Evolutionary conservation across 2,113 vertebrate species (phyloP), one percentile per base, ranked within the genome.

Genomic region (Catharus minimus): DNA sequence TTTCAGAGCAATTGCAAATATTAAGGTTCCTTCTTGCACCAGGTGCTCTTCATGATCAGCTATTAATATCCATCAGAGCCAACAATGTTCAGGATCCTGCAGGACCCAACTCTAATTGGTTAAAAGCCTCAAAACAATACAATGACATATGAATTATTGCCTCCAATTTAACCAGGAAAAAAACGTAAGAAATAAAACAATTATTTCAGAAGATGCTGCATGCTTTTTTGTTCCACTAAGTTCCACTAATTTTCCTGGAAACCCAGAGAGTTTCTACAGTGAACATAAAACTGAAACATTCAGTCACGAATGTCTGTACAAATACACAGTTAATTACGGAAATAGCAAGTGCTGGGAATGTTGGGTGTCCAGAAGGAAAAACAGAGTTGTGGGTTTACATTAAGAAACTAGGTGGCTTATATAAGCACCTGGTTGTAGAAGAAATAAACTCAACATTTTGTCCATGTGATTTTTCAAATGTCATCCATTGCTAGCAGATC

Each of bases 31-130:
- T 78, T 39, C 67, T 77, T 74, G n/a, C 18, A 67, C 36, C 36
- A 81, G 30, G 57, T 86, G 61, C 23, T 84, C 57, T 90, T 27
- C 33, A 56, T 61, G 26, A 60, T 88, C 57, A 68, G 52, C 65
- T 78, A 27, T 86, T 82, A 92, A 71, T 65, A 94, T 52, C 53
- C 39, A 60, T 55, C 76, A 57, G 44, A 83, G 32, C 13, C 6
- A 3, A 44, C 0, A 0, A 58, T 66, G 30, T 44, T 80, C 68
- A 38, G 4, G 52, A 66, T 53, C 61, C 67, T 11, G 1, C n/a
- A 86, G 49, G 26, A 88, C 14, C 28, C 18, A 86, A 57, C 32
- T 65, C 36, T 38, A 73, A 73, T 26, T 86, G 69, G 90, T 61
- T 86, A 60, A 86, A 88, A 82, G 41, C 46, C 41, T 82, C 80